Percentiles rank a stretch among this genome's conserved stretches.
Evolutionary conservation across 2,797 vertebrate genomes (phyloP).

Genomic region (Pogoniulus pusillus): DNA sequence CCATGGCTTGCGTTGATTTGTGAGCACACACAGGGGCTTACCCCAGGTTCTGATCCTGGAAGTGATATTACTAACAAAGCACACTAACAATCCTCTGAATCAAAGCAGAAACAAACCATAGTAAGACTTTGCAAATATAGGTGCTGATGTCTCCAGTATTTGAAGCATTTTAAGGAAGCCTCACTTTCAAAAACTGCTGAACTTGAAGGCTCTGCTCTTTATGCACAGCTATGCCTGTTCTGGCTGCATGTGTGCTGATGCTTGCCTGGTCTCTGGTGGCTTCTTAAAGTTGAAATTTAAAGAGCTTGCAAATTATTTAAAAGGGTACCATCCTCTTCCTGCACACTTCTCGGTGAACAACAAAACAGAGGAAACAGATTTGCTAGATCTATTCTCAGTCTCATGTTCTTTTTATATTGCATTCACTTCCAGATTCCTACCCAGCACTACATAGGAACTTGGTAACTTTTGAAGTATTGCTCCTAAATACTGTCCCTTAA

Average conservation of each 20-base stretch:
- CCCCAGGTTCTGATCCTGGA: not conserved
- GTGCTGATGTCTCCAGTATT: not conserved
- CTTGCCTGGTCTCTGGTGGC: not conserved
- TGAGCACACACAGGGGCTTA: not conserved
- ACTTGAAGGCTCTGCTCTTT: not conserved
- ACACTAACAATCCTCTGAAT: not conserved
- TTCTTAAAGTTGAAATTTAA: not conserved
- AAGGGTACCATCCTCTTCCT: not conserved
- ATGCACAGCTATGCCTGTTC: not conserved
- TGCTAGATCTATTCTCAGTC: not conserved
- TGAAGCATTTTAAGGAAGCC: not conserved
- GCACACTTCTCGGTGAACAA: not conserved
- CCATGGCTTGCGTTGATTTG: not conserved
- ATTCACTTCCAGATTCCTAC: not conserved
- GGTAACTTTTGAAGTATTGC: not conserved
- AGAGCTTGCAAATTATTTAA: slow-evolving; percentile 29
- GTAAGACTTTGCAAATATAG: not conserved
- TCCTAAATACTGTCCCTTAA: not conserved
- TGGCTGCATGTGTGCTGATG: not conserved
- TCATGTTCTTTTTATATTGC: not conserved
- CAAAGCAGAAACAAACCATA: not conserved
- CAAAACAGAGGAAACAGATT: not conserved
- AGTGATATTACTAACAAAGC: not conserved
- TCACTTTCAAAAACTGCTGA: not conserved
- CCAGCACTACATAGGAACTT: not conserved